Conservation (phyloP, 2,888 invertebrate genomes). For the Sinodicranocentrus sp. region DNA sequence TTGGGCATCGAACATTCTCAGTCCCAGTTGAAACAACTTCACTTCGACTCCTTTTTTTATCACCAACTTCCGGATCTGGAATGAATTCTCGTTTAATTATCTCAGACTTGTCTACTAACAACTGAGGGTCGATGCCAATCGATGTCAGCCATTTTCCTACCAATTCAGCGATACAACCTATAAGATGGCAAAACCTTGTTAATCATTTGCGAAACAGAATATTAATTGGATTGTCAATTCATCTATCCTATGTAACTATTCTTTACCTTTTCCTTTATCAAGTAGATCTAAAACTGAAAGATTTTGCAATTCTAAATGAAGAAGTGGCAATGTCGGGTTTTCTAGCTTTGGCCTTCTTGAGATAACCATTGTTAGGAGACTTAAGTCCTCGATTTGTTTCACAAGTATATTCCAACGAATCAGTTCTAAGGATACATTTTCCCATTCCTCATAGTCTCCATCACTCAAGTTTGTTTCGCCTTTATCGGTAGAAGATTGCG, state of each 20-base stretch:
- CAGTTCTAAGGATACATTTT: slow-evolving; percentile 89
- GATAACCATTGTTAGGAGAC: slow-evolving; percentile 87
- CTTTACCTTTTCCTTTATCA: slow-evolving; percentile 79
- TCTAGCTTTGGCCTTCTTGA: slow-evolving; percentile 64
- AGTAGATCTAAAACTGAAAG: slow-evolving; percentile 78
- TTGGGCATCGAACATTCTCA: too few species aligned
- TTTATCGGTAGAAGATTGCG: not conserved
- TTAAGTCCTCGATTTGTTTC: slow-evolving; percentile 92
- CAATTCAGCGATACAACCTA: slow-evolving; percentile 92
- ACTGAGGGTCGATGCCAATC: slow-evolving; percentile 84
- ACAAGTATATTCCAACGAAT: slow-evolving; percentile 92
- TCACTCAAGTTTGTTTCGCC: slow-evolving; percentile 29
- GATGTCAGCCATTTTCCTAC: slow-evolving; percentile 92
- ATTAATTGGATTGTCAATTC: too few species aligned
- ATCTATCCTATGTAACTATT: not conserved
- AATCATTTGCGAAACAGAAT: not conserved
- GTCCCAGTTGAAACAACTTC: too few species aligned
- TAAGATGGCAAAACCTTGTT: too few species aligned
- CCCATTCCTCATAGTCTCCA: slow-evolving; percentile 83
- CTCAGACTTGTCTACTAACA: slow-evolving; percentile 78
- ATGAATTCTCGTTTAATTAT: slow-evolving; percentile 48
- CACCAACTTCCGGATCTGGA: slow-evolving; percentile 42
- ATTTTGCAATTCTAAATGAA: slow-evolving; percentile 59
- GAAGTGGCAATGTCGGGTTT: slow-evolving; percentile 64
- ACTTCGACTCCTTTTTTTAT: too few species aligned